These are phyloP conservation scores for Protaetia brevitarsis DNA, from an alignment of 1,140 invertebrate species.

Conservation along the genomic window DNA sequence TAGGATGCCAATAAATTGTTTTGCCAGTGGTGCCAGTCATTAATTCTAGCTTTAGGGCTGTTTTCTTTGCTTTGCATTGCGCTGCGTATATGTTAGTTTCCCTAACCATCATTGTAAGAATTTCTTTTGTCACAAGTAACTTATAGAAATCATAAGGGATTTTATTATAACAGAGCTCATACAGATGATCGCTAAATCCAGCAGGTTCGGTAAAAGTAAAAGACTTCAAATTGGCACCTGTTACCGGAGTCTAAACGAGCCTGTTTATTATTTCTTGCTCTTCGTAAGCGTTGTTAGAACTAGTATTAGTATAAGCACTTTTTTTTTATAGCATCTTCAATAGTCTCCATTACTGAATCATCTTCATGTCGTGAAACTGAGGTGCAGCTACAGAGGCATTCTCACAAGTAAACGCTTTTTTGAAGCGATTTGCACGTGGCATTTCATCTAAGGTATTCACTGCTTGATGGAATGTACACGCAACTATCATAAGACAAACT, in stretches of 20 bases:
- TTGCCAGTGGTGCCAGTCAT: neutral
- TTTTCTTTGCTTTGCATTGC: conserved; percentile 15
- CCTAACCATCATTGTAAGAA: neutral
- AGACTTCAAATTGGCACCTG: neutral
- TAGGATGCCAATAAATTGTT: conserved; percentile 1
- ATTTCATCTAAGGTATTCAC: no score
- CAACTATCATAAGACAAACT: no score
- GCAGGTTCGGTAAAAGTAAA: neutral
- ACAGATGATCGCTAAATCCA: neutral
- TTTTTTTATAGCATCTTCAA: no score
- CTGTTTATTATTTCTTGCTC: neutral
- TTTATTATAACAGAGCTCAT: neutral
- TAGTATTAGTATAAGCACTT: no score
- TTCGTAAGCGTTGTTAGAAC: no score
- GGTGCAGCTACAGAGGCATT: no score
- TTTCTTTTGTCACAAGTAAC: neutral
- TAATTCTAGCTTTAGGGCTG: neutral
- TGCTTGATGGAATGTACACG: no score
- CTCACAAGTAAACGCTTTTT: no score
- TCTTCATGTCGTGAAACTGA: no score
- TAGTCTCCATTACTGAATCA: no score
- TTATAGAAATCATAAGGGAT: neutral
- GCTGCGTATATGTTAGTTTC: conserved; percentile 18
- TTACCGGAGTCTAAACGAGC: neutral
- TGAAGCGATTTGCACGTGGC: no score